These are phyloP conservation scores for Scaptomyza polygonia DNA, from an alignment of 2,888 invertebrate species.

Conservation along the genomic window DNA sequence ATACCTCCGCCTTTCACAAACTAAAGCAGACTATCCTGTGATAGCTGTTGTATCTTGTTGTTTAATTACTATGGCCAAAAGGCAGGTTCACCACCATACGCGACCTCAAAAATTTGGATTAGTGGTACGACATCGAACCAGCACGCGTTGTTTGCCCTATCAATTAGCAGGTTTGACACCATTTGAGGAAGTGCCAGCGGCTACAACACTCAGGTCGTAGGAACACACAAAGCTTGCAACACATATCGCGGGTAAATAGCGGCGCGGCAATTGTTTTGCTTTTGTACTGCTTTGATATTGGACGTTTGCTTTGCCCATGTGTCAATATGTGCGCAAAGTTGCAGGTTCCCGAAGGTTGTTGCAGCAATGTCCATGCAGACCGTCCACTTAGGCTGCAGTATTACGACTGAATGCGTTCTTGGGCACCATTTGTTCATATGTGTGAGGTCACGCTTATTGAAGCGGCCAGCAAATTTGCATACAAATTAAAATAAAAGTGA, in stretches of 20 bases:
- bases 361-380: not conserved
- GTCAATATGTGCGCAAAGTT: slow-evolving; percentile 1
- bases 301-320: slow-evolving; percentile 18
- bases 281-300: slow-evolving; percentile 8
- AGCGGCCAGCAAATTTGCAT: slow-evolving; percentile 3
- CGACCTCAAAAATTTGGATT: slow-evolving; percentile 46
- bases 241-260: slow-evolving; percentile 66
- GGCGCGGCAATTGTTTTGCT: slow-evolving; percentile 26
- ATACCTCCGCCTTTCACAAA: not conserved
- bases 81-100: not conserved
- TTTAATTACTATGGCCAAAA: not conserved
- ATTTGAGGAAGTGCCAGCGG: slow-evolving; percentile 59
- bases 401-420: not conserved
- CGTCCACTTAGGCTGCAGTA: slow-evolving; percentile 4
- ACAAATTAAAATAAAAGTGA: not conserved
- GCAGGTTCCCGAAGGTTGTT: not conserved
- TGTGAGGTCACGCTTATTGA: slow-evolving; percentile 31
- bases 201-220: slow-evolving; percentile 32
- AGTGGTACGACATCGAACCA: slow-evolving; percentile 44
- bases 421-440: slow-evolving; percentile 53
- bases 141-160: slow-evolving; percentile 70
- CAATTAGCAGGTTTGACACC: slow-evolving; percentile 64
- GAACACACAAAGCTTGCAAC: slow-evolving; percentile 55
- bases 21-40: not conserved
- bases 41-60: not conserved